phyloP scores from a whole-genome alignment of 1,140 invertebrate species.

The Halyomorpha halys region DNA sequence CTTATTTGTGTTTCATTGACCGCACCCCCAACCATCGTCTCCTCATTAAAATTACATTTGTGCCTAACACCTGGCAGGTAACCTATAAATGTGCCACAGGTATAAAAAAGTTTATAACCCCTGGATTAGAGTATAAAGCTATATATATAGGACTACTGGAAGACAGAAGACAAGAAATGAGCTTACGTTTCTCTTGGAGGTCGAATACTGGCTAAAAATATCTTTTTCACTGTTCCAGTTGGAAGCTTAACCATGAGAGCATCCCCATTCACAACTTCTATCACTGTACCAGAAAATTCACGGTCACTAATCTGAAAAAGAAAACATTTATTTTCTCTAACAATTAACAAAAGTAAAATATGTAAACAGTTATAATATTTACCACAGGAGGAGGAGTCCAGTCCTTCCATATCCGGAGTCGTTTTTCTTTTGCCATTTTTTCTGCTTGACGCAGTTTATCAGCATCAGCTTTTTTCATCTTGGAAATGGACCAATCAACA shows the following conservation, averaged over 20 bases:
- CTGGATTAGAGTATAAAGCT: too few species aligned
- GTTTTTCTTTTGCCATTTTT: conserved; percentile 76
- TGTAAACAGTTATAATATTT: conserved; percentile 13
- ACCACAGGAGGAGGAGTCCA: conserved; percentile 43
- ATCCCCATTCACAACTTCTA: conserved; percentile 92
- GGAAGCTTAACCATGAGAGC: conserved; percentile 72
- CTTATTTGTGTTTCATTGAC: too few species aligned
- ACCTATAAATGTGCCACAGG: too few species aligned
- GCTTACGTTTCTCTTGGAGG: conserved; percentile 59
- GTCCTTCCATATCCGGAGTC: conserved; percentile 80
- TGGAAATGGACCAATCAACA: conserved; percentile 94
- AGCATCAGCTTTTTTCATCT: conserved; percentile 62
- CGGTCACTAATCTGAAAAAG: conserved; percentile 52
- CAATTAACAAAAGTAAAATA: conserved; percentile 4
- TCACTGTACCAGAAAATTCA: conserved; percentile 73
- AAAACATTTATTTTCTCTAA: conserved; percentile 11
- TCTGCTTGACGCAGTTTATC: conserved; percentile 78
- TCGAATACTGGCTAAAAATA: conserved; percentile 90
- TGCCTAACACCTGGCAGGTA: too few species aligned
- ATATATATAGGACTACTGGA: too few species aligned
- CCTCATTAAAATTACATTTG: too few species aligned
- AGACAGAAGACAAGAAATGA: neutral
- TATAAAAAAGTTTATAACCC: too few species aligned
- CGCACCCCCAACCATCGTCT: too few species aligned
- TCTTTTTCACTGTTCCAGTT: conserved; percentile 74